These are phyloP conservation scores for Orthosia gothica DNA, from an alignment of 2,888 invertebrate species.

Conservation along the genomic window DNA sequence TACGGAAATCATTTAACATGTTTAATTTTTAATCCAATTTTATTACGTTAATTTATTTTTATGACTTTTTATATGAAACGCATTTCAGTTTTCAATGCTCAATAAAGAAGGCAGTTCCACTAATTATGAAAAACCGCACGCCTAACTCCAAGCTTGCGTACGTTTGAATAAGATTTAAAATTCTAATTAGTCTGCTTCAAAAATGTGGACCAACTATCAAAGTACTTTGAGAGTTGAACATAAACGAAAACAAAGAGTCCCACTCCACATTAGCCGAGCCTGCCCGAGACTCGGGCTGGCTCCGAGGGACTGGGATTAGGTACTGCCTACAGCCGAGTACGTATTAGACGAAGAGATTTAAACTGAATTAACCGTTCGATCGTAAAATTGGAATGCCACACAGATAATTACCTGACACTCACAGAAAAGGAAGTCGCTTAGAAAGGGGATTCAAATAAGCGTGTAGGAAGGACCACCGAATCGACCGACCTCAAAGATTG, in stretches of 20 bases:
- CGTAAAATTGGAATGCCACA: conserved; percentile 92
- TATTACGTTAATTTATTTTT: not conserved
- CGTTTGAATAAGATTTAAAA: conserved; percentile 61
- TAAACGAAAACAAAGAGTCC: conserved; percentile 71
- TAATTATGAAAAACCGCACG: conserved; percentile 38
- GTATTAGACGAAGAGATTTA: conserved; percentile 91
- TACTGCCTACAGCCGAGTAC: conserved; percentile 85
- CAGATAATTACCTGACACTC: conserved; percentile 92
- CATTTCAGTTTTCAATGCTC: not conserved
- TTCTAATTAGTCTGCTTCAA: conserved; percentile 63
- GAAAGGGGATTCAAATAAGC: conserved; percentile 90
- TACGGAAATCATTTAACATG: conserved; percentile 60
- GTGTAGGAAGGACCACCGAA: conserved; percentile 85
- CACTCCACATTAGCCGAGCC: conserved; percentile 72
- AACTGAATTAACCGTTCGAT: conserved; percentile 91
- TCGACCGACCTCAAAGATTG: conserved; percentile 76
- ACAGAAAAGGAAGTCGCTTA: conserved; percentile 90
- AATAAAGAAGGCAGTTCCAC: conserved; percentile 15
- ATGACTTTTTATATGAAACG: not conserved
- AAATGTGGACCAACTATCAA: conserved; percentile 61
- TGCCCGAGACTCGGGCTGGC: conserved; percentile 77
- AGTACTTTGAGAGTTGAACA: conserved; percentile 56
- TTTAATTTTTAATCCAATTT: conserved; percentile 23
- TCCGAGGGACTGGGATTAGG: conserved; percentile 88
- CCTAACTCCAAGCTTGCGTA: conserved; percentile 39